Base-by-base conservation (phyloP, 2,797 vertebrate species). In the Harpagifer antarcticus region DNA sequence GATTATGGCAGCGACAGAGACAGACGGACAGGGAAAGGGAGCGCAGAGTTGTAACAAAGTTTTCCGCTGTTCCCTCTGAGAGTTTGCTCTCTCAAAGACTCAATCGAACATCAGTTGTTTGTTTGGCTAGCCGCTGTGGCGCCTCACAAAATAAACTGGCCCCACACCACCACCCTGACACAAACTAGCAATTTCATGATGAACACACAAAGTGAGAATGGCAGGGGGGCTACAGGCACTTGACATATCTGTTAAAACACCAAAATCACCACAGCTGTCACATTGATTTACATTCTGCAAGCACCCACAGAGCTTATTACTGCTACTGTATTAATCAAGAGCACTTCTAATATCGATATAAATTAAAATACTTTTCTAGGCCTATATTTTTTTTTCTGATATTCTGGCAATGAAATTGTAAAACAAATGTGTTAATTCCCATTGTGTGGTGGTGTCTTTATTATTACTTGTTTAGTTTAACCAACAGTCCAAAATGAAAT, bases 111-210 rank as follows among this genome's bases (percentile, higher is more conserved):
- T 92, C 90, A 72, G 86, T 85, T 92, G 91, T 92, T 92, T 93
- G 91, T 93, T 92, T 93, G 91, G 91, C 91, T 66, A 90, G 92
- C 89, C 92, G 89, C 89, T 19, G 88, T n/a, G 92, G 91, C 91
- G 92, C 91, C 91, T 84, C 86, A 88, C 89, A 88, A 90, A 88
- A 86, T 87, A 86, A 89, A 89, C 84, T 78, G 79, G 87, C 82
- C 85, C 76, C 77, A 68, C 84, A 86, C 65, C 79, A 73, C 78
- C 71, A 70, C 57, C 61, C 86, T 81, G 91, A 91, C 89, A 90
- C 90, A 86, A 78, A 90, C 85, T 66, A 73, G 70, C 78, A 64
- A 62, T 85, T 90, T 84, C 83, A 76, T 86, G 89, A 91, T 48
- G 65, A 72, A 79, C 71, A 63, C 82, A 91, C 89, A 91, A 83